Evolutionary conservation across 1,140 invertebrate genomes (phyloP), one percentile per base, ranked within the genome.

Genomic region (Notospermus geniculatus): DNA sequence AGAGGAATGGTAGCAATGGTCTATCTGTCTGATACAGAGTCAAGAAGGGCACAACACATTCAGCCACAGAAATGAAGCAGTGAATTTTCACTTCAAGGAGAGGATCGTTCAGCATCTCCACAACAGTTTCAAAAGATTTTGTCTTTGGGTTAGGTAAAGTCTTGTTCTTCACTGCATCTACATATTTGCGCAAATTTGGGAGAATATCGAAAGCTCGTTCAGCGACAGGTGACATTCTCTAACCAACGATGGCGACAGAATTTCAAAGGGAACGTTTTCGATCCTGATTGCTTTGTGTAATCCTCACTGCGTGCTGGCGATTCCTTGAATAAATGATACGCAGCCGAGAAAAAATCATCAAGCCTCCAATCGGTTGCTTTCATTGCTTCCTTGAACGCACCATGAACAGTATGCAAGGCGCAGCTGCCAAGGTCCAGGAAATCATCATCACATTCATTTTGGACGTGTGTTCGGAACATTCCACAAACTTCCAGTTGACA

Each of bases 211-310:
- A 19, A 13, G 39, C 19, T 43, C 39, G 11, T 43, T 19, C 19
- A 11, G 11, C 39, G 11, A 43, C 39, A 13, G 39, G 39, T 19
- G 19, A 43, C n/a, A 43, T 43, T 43, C 19, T 43, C 39, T 13
- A 43, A 11, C 39, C 39, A 43, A 13, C 39, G 39, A 19, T 43
- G 39, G 19, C 11, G 11, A 19, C 39, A 43, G 39, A 43, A 43
- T 43, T 43, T 43, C 39, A 43, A 43, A 19, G 39, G 39, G 19
- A 43, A 43, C 39, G 19, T 19, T 43, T 43, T 43, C 39, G 39
- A 43, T 19, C 39, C 39, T 13, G 39, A 43, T 13, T 11, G 11
- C 19, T 13, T 19, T 43, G 39, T 43, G 39, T 43, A 43, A 43
- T 43, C 39, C 19, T 11, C 11, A 13, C 39, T 43, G 19, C 39